Conservation (phyloP, 2,888 invertebrate genomes). For the Euspilapteryx auroguttella region DNA sequence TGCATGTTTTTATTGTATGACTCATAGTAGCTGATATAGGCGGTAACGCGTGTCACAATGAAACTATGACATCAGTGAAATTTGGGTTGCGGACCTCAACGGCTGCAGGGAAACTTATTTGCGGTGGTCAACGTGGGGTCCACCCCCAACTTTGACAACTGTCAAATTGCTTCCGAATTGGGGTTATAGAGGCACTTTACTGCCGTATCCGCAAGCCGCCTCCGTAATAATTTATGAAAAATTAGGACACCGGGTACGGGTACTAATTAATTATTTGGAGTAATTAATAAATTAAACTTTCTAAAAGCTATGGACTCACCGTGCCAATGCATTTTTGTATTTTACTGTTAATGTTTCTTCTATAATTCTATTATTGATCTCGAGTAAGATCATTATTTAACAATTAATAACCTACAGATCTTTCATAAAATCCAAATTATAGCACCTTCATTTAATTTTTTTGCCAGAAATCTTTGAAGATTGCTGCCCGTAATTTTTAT, state of each 20-base stretch:
- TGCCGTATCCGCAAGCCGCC: conserved; percentile 16
- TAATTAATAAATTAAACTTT: too few species aligned
- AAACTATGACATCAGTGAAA: conserved; percentile 16
- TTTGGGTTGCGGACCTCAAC: conserved; percentile 7
- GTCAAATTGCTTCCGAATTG: conserved; percentile 35
- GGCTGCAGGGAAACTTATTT: conserved; percentile 7
- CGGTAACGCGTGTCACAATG: conserved; percentile 30
- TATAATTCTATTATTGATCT: conserved; percentile 98
- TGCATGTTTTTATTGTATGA: conserved; percentile 36
- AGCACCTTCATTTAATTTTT: conserved; percentile 61
- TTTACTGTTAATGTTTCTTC: conserved; percentile 95
- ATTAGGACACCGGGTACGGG: too few species aligned
- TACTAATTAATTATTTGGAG: too few species aligned
- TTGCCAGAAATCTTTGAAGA: conserved; percentile 45
- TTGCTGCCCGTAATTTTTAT: conserved; percentile 39
- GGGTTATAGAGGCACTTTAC: conserved; percentile 35
- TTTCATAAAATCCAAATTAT: conserved; percentile 58
- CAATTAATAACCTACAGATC: conserved; percentile 57
- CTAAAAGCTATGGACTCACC: too few species aligned
- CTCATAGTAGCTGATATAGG: conserved; percentile 45
- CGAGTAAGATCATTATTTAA: conserved; percentile 89
- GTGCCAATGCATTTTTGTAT: conserved; percentile 93
- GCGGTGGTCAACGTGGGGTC: conserved; percentile 52
- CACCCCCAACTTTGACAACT: conserved; percentile 54
- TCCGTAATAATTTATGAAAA: conserved; percentile 8